phyloP scores from a whole-genome alignment of 2,888 invertebrate genomes.

The Diabrotica balteata region DNA sequence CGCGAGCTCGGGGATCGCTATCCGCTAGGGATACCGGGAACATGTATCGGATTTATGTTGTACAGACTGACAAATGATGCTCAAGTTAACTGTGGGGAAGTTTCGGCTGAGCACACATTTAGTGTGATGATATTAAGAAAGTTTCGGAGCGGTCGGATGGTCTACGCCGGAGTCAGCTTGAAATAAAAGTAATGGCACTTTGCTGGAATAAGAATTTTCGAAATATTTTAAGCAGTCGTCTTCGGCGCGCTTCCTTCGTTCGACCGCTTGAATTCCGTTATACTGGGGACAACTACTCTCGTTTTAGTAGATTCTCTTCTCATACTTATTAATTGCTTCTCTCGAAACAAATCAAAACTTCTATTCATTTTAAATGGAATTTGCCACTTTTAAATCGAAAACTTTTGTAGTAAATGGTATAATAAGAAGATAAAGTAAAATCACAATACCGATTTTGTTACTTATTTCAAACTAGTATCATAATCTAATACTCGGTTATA shows the following conservation, averaged over 20 bases:
- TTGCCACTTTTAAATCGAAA: neutral
- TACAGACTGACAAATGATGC: slow-evolving; percentile 57
- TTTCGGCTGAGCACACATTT: slow-evolving; percentile 48
- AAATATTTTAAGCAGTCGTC: slow-evolving; percentile 20
- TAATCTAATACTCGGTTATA: too few relatives aligned
- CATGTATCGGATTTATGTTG: slow-evolving; percentile 58
- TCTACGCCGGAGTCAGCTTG: slow-evolving; percentile 40
- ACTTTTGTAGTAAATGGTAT: neutral
- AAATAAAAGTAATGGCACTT: slow-evolving; percentile 44
- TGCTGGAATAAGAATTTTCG: slow-evolving; percentile 24
- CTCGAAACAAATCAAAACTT: neutral
- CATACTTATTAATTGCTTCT: slow-evolving; percentile 24
- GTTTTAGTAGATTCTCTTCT: slow-evolving; percentile 16
- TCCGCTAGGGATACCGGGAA: slow-evolving; percentile 44
- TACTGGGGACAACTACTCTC: slow-evolving; percentile 18
- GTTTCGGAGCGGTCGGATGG: slow-evolving; percentile 36
- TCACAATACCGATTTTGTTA: too few relatives aligned
- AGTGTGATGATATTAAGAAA: slow-evolving; percentile 51
- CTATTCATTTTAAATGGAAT: neutral
- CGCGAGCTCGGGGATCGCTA: slow-evolving; percentile 24
- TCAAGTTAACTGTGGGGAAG: slow-evolving; percentile 50
- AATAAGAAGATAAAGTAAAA: too few relatives aligned
- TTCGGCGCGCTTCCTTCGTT: neutral
- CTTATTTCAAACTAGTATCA: too few relatives aligned
- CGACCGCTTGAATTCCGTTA: slow-evolving; percentile 24